Evolutionary conservation across 2,797 vertebrate species (phyloP), one percentile per base, ranked within the genome.

Genomic region (Pachyuromys duprasi): DNA sequence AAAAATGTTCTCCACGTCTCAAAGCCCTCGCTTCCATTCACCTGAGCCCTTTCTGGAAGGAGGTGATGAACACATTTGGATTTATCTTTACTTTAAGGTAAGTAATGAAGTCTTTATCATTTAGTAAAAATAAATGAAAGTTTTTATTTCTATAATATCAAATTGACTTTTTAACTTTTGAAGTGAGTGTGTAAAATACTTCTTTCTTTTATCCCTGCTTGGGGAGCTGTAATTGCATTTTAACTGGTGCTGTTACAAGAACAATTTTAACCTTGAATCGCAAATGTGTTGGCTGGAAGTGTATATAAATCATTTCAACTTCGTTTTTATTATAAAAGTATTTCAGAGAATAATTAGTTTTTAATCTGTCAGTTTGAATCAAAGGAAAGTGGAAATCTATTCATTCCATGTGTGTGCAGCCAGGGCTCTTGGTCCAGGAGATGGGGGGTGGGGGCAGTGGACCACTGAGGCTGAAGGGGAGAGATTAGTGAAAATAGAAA

Each of bases 271-370:
- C 98, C 98, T 98, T 98, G 96, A 95, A 95, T 97, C 97, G 98
- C 97, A 98, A 97, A 98, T 96, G 94, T 98, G 97, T 90, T 97
- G 91, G 96, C 97, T 96, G 89, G 72, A 98, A 98, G 98, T 97
- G 89, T 95, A 96, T 97, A 97, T 97, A 98, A 98, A 97, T 98
- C 72, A 98, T 98, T 98, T 98, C 96, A 97, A 98, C 95, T 98
- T 98, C 96, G 93, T 97, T 98, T 98, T 98, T 97, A 97, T 97
- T 98, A 97, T 98, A 98, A 98, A 98, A 98, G 98, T 98, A 98
- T 97, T 97, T 97, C 95, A 96, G 86, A 96, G 3, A 74, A 97
- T 95, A 98, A 98, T 98, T 97, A 98, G 97, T 98, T 98, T 98
- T 98, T 98, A 98, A 98, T 98, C 98, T 97, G 84, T 96, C 90